phyloP scores from a whole-genome alignment of 1,140 invertebrate species.

The Trichogramma pretiosum region DNA sequence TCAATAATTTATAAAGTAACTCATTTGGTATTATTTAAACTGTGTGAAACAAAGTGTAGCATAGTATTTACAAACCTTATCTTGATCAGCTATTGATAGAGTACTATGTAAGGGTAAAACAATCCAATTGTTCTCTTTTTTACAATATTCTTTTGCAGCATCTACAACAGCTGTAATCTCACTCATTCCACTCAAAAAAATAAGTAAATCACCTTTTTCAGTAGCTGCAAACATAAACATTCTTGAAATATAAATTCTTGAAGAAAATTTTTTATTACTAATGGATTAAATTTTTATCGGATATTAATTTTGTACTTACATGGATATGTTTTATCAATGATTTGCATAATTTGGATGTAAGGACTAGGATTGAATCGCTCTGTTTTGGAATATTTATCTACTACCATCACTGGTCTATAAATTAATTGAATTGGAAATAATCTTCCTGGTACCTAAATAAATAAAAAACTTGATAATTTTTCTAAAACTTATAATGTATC shows the following conservation, averaged over 20 bases:
- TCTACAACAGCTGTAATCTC: conserved; percentile 90
- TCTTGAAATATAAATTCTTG: conserved; percentile 4
- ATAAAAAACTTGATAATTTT: conserved; percentile 16
- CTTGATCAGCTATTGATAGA: conserved; percentile 87
- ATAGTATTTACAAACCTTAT: conserved; percentile 61
- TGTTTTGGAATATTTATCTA: conserved; percentile 59
- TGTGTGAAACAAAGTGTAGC: too few species aligned
- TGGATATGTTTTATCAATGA: conserved; percentile 84
- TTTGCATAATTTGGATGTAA: conserved; percentile 83
- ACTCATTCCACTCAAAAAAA: conserved; percentile 92
- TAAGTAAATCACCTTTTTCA: conserved; percentile 90
- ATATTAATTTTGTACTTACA: conserved; percentile 41
- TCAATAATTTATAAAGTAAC: neutral
- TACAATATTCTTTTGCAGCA: conserved; percentile 75
- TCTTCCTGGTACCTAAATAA: conserved; percentile 76
- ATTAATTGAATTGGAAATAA: conserved; percentile 85
- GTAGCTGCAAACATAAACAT: conserved; percentile 46
- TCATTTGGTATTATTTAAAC: conserved; percentile 1
- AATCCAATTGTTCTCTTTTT: conserved; percentile 80
- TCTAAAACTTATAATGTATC: neutral
- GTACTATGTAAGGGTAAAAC: conserved; percentile 91
- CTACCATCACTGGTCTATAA: conserved; percentile 71
- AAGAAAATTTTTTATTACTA: conserved; percentile 2
- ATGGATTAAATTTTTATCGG: neutral
- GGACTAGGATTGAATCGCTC: conserved; percentile 82